Conservation (phyloP, 30 jellyfish, hydroid and myxozoan species). For the Aurelia aurita region DNA sequence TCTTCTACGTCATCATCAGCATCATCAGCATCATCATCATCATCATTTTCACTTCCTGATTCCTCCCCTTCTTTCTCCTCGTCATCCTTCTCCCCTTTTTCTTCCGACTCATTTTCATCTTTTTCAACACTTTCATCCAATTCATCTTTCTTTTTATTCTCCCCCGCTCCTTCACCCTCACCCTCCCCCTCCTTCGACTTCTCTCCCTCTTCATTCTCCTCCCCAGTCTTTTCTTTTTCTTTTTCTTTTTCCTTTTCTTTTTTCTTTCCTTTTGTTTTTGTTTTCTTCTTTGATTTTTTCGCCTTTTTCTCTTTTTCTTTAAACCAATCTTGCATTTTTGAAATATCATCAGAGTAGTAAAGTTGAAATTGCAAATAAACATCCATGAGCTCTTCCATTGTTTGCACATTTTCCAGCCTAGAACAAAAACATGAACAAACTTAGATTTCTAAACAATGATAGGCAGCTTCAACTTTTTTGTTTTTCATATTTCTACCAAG, state of each 20-base stretch:
- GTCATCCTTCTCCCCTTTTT: constrained; percentile 29
- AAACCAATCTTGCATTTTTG: constrained; percentile 84
- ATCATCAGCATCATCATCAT: constrained; percentile 59
- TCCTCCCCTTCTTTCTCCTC: constrained; percentile 33
- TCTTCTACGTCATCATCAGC: constrained; percentile 61
- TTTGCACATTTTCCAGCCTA: constrained; percentile 82
- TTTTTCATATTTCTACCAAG: too few species aligned
- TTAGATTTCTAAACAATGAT: background rate
- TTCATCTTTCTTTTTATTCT: constrained; percentile 43
- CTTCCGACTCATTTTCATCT: background rate
- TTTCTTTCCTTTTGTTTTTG: constrained; percentile 3
- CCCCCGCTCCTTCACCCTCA: constrained; percentile 12
- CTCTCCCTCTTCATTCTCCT: too few species aligned
- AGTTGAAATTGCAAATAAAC: constrained; percentile 90
- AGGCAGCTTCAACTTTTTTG: too few species aligned
- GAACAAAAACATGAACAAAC: constrained; percentile 12
- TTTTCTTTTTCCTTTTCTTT: background rate
- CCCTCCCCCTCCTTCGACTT: too few species aligned
- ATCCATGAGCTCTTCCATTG: constrained; percentile 95
- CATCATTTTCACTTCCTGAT: constrained; percentile 64
- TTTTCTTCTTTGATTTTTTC: constrained; percentile 26
- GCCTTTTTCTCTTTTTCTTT: constrained; percentile 38
- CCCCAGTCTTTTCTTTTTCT: background rate
- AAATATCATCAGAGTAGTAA: constrained; percentile 85
- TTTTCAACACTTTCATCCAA: constrained; percentile 19